Evolutionary conservation across 2,888 invertebrate genomes (phyloP), one percentile per base, ranked within the genome.

Genomic region (Conistra vaccinii): DNA sequence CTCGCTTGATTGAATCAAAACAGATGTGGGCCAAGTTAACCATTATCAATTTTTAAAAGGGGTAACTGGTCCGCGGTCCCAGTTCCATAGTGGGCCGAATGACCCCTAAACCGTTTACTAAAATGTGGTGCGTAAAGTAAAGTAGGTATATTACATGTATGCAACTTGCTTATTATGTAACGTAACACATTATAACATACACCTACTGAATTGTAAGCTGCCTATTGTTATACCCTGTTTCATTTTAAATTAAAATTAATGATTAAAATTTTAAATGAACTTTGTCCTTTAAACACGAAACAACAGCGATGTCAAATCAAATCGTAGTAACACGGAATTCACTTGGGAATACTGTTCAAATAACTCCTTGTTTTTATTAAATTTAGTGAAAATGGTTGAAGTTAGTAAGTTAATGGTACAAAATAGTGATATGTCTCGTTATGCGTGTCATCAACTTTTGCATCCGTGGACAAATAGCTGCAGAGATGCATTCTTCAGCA

Each of bases 401-500:
- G 68, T 95, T 5, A 96, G 96, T 86, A 96, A 94, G 85, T 90
- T 92, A 69, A 87, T 93, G 86, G 77, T 92, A 10, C 86, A 93
- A 26, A 72, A 73, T 23, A 88, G 89, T 32, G 88, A 84, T 32
- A 12, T 94, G 20, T 67, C 78, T 10, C 20, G 84, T 26, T 70
- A 79, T 29, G 58, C 93, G 2, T 96, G 96, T 84, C 79, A 83
- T 14, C 74, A 90, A 32, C 70, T 96, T 20, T 10, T 96, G 39
- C 96, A 96, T 85, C 96, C 96, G 4, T 92, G 94, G 91, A 92
- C 94, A 17, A 85, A 90, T 10, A 95, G 90, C 68, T 96, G 96
- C 73, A 57, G 80, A 17, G 63, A 88, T 65, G 96, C 94, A 17
- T 91, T 88, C 78, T 73, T 79, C 35, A 86, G 80, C 4, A 95